Evolutionary conservation across 2,888 invertebrate genomes (phyloP).

Genomic region (Morpho helenor): DNA sequence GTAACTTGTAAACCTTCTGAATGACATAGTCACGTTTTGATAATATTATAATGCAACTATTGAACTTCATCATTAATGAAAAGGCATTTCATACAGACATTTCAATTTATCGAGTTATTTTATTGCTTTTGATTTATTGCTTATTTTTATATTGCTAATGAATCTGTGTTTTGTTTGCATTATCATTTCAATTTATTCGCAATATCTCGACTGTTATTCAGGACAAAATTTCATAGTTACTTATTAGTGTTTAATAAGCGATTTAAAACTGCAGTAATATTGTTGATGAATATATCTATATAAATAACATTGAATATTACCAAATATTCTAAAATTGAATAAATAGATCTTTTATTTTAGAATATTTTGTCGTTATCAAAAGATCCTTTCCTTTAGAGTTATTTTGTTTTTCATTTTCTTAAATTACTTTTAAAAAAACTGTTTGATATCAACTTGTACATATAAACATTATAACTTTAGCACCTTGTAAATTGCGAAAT

Average conservation of each 20-base stretch:
- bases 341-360: too few species aligned
- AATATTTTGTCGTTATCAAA: too few species aligned
- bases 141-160: slow-evolving; percentile 19
- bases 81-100: slow-evolving; percentile 9
- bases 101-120: slow-evolving; percentile 35
- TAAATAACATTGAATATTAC: too few species aligned
- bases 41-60: slow-evolving; percentile 8
- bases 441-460: not conserved
- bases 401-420: not conserved
- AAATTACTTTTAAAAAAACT: not conserved
- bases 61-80: slow-evolving; percentile 20
- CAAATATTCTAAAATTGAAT: too few species aligned
- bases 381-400: not conserved
- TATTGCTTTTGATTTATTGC: slow-evolving; percentile 38
- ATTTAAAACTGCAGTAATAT: too few species aligned
- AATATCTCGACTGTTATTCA: slow-evolving; percentile 1
- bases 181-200: slow-evolving; percentile 10
- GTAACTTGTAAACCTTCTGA: not conserved
- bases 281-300: too few species aligned
- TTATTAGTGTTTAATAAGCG: too few species aligned
- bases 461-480: not conserved
- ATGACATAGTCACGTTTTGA: slow-evolving; percentile 2
- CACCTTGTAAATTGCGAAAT: slow-evolving; percentile 4
- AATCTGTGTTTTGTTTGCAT: slow-evolving; percentile 14
- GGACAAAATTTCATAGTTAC: slow-evolving; percentile 13